Conservation (phyloP, 2,888 invertebrate species). For the Dryomyza anilis region DNA sequence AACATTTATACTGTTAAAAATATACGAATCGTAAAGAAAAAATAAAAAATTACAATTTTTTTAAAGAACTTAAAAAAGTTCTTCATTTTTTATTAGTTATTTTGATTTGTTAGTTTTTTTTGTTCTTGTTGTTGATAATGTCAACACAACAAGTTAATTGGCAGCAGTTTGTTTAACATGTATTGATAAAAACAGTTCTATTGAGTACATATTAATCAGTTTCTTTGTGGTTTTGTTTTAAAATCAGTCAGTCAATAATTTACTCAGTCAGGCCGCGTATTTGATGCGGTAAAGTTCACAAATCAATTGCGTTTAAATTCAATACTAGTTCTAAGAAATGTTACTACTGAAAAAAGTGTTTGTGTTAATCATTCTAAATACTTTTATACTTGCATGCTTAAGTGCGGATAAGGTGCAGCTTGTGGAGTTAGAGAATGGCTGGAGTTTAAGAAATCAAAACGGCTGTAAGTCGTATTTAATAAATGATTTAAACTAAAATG, state of each 20-base stretch:
- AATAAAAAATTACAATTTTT: not conserved
- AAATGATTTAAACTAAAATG: too few relatives aligned
- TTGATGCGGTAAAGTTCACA: not conserved
- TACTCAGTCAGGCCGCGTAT: not conserved
- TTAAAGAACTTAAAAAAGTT: too few relatives aligned
- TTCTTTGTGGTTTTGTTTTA: not conserved
- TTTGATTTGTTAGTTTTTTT: not conserved
- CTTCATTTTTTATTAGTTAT: too few relatives aligned
- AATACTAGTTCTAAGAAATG: too few relatives aligned
- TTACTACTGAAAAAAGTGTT: too few relatives aligned
- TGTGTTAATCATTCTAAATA: too few relatives aligned
- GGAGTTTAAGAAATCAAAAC: slow-evolving; percentile 48
- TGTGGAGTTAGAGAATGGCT: slow-evolving; percentile 44
- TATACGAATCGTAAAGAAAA: not conserved
- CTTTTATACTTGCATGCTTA: too few relatives aligned
- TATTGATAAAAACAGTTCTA: slow-evolving; percentile 4
- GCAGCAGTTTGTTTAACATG: too few relatives aligned
- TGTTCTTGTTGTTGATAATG: not conserved
- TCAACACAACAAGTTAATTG: slow-evolving; percentile 4
- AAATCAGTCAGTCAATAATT: not conserved
- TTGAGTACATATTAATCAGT: not conserved
- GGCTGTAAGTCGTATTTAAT: slow-evolving; percentile 50
- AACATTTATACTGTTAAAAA: too few relatives aligned
- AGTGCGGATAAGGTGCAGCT: slow-evolving; percentile 40
- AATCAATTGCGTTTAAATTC: too few relatives aligned